Conservation (phyloP, 2,113 vertebrate species). For the Oryzias melastigma region DNA sequence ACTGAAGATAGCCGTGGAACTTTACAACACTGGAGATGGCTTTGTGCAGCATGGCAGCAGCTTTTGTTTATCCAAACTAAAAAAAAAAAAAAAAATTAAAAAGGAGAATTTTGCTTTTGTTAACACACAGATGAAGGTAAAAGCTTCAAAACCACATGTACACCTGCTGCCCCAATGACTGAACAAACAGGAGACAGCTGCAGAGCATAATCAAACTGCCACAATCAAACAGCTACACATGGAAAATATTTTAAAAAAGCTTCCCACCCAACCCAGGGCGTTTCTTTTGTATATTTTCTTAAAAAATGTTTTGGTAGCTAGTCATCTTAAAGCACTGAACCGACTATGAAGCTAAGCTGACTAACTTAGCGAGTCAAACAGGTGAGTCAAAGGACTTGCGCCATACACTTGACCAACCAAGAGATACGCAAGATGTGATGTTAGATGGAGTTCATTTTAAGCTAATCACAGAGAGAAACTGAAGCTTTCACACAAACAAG, state of each 20-base stretch:
- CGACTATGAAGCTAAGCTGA: slow-evolving; percentile 32
- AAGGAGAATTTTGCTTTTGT: background rate
- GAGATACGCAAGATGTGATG: slow-evolving; percentile 7
- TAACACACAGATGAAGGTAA: background rate
- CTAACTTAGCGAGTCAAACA: slow-evolving; percentile 75
- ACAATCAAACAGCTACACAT: slow-evolving; percentile 3
- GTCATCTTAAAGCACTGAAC: no score
- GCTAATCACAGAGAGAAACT: background rate
- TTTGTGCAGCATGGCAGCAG: slow-evolving; percentile 79
- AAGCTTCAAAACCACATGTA: slow-evolving; percentile 18
- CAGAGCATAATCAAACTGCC: slow-evolving; percentile 41
- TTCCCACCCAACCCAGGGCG: background rate
- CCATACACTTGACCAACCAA: slow-evolving; percentile 19
- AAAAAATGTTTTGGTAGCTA: background rate
- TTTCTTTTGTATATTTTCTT: background rate
- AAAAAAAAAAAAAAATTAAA: background rate
- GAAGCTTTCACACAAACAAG: no score
- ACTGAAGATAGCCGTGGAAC: slow-evolving; percentile 78
- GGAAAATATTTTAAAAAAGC: background rate
- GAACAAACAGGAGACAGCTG: slow-evolving; percentile 76
- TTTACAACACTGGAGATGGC: slow-evolving; percentile 69
- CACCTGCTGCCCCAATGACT: slow-evolving; percentile 40
- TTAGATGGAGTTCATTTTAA: background rate
- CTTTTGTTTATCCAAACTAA: slow-evolving; percentile 21
- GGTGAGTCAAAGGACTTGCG: slow-evolving; percentile 67